Percentiles rank a stretch among this genome's conserved stretches.
Evolutionary conservation across 2,797 vertebrate species (phyloP).

Genomic region (Carapus acus): DNA sequence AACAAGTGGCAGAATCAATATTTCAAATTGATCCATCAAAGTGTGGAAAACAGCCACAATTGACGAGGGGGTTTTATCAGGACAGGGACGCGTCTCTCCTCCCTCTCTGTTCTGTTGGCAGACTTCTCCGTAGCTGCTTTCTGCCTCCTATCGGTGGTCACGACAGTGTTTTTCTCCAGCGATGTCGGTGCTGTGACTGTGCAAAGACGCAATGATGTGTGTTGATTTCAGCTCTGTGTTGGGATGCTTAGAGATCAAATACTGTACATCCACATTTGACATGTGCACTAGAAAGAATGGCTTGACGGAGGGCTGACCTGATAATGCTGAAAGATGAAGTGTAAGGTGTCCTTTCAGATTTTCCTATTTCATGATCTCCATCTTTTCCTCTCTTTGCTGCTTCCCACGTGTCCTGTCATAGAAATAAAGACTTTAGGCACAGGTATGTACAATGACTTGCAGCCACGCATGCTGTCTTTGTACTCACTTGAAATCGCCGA

Average conservation of each 20-base stretch:
- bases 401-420: conserved; percentile 57
- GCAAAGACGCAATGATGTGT: conserved; percentile 41
- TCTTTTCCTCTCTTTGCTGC: conserved; percentile 30
- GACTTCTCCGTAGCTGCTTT: conserved; percentile 49
- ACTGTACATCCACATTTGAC: neutral
- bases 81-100: conserved; percentile 33
- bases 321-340: conserved; percentile 21
- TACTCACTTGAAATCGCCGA: neutral
- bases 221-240: conserved; percentile 18
- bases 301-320: conserved; percentile 8
- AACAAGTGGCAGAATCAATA: conserved; percentile 60
- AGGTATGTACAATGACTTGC: conserved; percentile 79
- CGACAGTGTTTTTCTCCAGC: too few species aligned
- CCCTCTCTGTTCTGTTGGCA: conserved; percentile 31
- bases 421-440: conserved; percentile 99
- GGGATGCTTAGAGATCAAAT: too few species aligned
- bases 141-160: too few species aligned
- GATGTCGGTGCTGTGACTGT: conserved; percentile 54
- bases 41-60: conserved; percentile 40
- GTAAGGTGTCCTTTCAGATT: conserved; percentile 29
- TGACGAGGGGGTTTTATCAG: conserved; percentile 24
- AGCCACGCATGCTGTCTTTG: conserved; percentile 27
- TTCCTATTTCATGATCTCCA: conserved; percentile 49
- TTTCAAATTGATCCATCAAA: conserved; percentile 54
- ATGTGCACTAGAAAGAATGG: conserved; percentile 14